Percentiles rank a stretch among this genome's conserved stretches.
These are phyloP conservation scores for Rhabdomys dilectus DNA, from an alignment of 2,113 vertebrate species.

Conservation along the genomic window DNA sequence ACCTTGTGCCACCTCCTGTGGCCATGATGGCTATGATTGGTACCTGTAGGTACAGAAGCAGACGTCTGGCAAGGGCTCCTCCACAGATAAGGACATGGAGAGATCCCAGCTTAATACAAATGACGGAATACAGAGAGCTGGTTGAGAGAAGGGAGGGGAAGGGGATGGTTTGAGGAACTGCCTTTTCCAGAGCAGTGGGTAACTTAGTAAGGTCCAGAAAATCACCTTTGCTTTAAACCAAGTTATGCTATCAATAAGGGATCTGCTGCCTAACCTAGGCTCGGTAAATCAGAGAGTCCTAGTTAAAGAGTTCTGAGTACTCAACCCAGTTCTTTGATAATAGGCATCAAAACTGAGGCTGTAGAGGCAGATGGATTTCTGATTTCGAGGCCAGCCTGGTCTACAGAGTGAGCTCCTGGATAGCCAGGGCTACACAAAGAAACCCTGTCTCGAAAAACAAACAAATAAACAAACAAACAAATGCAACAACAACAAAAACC, in stretches of 20 bases:
- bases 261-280: background rate
- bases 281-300: background rate
- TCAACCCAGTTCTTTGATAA: background rate
- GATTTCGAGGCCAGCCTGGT: too few species aligned
- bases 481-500: too few species aligned
- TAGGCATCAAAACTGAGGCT: background rate
- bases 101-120: background rate
- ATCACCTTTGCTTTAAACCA: background rate
- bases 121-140: background rate
- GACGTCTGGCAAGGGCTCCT: background rate
- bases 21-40: conserved; percentile 91
- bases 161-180: too few species aligned
- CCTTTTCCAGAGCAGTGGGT: background rate
- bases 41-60: conserved; percentile 85
- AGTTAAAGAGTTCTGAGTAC: background rate
- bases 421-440: too few species aligned
- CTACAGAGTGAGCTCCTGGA: too few species aligned
- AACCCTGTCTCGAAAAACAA: too few species aligned
- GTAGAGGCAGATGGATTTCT: too few species aligned
- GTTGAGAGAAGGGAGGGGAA: background rate
- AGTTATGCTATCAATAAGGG: background rate
- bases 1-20: conserved; percentile 91
- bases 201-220: background rate
- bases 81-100: background rate
- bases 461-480: too few species aligned